These are phyloP conservation scores for Centruroides vittatus DNA, from an alignment of 1,140 invertebrate species.

Conservation along the genomic window DNA sequence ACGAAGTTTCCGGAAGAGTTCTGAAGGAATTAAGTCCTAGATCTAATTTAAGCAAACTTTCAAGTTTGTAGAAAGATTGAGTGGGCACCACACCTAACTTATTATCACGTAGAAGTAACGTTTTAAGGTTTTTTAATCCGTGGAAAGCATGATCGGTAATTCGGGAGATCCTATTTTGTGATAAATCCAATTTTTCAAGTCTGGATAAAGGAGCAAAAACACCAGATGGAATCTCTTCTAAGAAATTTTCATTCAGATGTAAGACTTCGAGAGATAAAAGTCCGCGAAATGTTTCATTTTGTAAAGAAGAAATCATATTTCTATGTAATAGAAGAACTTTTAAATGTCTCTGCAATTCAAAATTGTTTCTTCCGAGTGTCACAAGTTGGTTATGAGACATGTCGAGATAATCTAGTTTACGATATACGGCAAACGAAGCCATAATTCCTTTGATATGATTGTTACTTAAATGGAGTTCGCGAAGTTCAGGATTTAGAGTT, in stretches of 20 bases:
- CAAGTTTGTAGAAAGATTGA: constrained; percentile 48
- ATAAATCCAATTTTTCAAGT: constrained; percentile 71
- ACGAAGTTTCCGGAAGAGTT: constrained; percentile 33
- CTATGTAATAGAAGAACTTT: constrained; percentile 26
- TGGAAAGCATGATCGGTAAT: constrained; percentile 63
- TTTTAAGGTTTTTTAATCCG: constrained; percentile 53
- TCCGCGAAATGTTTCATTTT: constrained; percentile 55
- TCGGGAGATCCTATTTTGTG: constrained; percentile 68
- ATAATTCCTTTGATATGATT: constrained; percentile 77
- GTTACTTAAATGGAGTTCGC: constrained; percentile 62
- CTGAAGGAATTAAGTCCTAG: constrained; percentile 67
- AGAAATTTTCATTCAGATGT: constrained; percentile 61
- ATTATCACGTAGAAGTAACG: constrained; percentile 73
- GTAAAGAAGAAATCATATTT: constrained; percentile 27
- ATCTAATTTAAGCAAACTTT: constrained; percentile 42
- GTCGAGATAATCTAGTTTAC: constrained; percentile 64
- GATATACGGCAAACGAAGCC: constrained; percentile 72
- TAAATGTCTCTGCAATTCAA: constrained; percentile 54
- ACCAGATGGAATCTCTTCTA: constrained; percentile 56
- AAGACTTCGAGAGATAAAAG: constrained; percentile 52
- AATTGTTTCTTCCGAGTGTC: constrained; percentile 49
- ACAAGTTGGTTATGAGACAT: constrained; percentile 68
- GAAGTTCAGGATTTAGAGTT: constrained; percentile 74
- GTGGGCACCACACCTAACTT: constrained; percentile 46
- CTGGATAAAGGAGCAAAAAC: constrained; percentile 56